Evolutionary conservation across 2,888 invertebrate species (phyloP).

Genomic region (Cerastis rubricosa): DNA sequence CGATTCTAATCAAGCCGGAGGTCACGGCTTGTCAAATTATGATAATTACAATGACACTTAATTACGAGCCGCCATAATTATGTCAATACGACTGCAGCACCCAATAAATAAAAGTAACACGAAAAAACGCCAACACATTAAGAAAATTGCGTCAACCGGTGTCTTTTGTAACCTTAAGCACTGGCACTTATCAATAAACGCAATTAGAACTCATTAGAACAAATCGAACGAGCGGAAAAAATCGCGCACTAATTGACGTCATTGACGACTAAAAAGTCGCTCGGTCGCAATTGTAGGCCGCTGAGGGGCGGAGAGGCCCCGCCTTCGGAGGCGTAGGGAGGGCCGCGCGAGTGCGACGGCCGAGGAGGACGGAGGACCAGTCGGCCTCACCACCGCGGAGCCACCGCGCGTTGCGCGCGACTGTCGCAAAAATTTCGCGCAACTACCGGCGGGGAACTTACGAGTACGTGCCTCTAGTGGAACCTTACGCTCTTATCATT

Average conservation of each 20-base stretch:
- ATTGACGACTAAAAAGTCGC: constrained; percentile 80
- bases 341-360: constrained; percentile 76
- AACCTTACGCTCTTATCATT: constrained; percentile 45
- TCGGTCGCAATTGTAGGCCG: constrained; percentile 67
- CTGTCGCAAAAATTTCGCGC: constrained; percentile 75
- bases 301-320: constrained; percentile 77
- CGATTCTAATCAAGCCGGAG: constrained; percentile 30
- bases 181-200: constrained; percentile 81
- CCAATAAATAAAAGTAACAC: constrained; percentile 59
- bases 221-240: constrained; percentile 83
- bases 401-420: constrained; percentile 83
- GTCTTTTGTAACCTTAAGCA: constrained; percentile 59
- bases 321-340: constrained; percentile 87
- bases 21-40: constrained; percentile 57
- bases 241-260: constrained; percentile 77
- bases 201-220: constrained; percentile 86
- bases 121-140: constrained; percentile 59
- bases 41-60: constrained; percentile 57
- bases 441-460: constrained; percentile 59
- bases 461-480: constrained; percentile 56
- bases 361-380: constrained; percentile 87
- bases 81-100: constrained; percentile 50
- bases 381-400: constrained; percentile 85
- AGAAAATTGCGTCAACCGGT: constrained; percentile 69
- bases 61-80: constrained; percentile 50